Base-by-base conservation (phyloP, 2,113 vertebrate species). In the Protobothrops mucrosquamatus region DNA sequence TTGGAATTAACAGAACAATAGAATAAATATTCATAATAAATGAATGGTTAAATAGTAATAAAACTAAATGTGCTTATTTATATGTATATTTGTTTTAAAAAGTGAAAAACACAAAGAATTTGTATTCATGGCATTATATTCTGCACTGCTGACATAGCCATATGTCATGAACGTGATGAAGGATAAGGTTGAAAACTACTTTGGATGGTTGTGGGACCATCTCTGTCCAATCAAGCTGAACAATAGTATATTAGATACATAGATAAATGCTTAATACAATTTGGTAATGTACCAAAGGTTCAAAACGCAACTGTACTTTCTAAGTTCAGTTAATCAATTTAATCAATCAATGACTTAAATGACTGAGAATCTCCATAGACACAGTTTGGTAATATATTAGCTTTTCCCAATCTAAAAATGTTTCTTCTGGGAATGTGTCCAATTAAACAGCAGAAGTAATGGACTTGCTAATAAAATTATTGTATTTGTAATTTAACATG, bases 111-210 rank as follows among this genome's bases (percentile, higher is more conserved):
- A 87, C 29, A 29, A 52, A 51, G 1, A 34, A 81, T 39, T 8
- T 81, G 18, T 9, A 22, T 39, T 15, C n/a, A 91, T 91, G n/a
- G 51, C 92, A 92, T 85, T 87, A 1, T 22, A 14, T 1, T 4
- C 7, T 20, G 18, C 39, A 88, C 3, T 81, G 18, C 7, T 39
- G 15, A 29, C 0, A 0, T 1, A 74, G 11, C 91, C n/a, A 57
- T 24, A 48, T 0, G 0, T n/a, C 46, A 91, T 57, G 88, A 4
- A 3, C 14, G 6, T 85, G 15, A 22, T 89, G 39, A 2, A 88
- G 29, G 43, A 46, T 24, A 11, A 6, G 18, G 22, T 34, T 39
- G 48, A 4, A 11, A 56, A 56, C 43, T 39, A 43, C 14, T 6
- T 39, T 39, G 10, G 55, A 10, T 89, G 34, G 88, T 89, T 39